These are phyloP conservation scores for Acanthococcus lagerstroemiae DNA, from an alignment of 2,888 invertebrate genomes.

Conservation along the genomic window DNA sequence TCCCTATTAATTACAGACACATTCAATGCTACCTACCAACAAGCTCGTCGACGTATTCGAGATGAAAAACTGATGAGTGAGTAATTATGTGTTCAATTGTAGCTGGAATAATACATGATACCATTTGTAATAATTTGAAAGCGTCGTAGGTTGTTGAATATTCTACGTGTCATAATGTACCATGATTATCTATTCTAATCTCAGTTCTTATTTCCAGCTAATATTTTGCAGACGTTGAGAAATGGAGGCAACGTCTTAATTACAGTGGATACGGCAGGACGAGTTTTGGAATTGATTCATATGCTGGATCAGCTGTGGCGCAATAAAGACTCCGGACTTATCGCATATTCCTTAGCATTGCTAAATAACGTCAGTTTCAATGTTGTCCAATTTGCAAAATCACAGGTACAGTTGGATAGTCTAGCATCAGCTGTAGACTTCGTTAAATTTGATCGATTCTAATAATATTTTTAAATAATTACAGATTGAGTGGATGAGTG, in stretches of 20 bases:
- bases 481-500: conserved; percentile 99
- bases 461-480: too few species aligned
- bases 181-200: too few species aligned
- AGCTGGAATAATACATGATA: too few species aligned
- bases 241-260: conserved; percentile 92
- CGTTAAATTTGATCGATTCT: too few species aligned
- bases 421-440: too few species aligned
- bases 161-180: not conserved
- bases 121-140: too few species aligned
- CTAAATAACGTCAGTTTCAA: conserved; percentile 96
- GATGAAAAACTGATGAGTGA: conserved; percentile 93
- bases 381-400: conserved; percentile 97
- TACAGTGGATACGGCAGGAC: conserved; percentile 91
- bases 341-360: conserved; percentile 86
- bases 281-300: conserved; percentile 90
- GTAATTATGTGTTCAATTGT: too few species aligned
- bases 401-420: conserved; percentile 54
- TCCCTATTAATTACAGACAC: conserved; percentile 91
- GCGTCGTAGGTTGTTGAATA: too few species aligned
- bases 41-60: conserved; percentile 74
- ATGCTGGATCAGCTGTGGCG: conserved; percentile 92
- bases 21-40: conserved; percentile 88
- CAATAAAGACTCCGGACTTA: conserved; percentile 86
- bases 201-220: conserved; percentile 52
- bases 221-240: conserved; percentile 83